Conservation (phyloP, 2,888 invertebrate species). For the Minunthozetes semirufus region DNA sequence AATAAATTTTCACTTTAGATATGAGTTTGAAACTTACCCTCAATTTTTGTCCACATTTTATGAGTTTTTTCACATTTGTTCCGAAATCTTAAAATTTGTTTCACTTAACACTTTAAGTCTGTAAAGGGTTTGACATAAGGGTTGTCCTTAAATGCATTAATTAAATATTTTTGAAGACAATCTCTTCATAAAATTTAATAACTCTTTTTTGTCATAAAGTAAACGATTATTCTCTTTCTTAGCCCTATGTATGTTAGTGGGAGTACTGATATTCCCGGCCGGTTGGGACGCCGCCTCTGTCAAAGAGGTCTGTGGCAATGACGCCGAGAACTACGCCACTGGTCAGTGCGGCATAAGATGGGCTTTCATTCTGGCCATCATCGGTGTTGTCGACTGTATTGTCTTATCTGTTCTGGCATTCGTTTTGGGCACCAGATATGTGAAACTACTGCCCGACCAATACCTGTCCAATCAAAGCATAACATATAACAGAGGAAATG, state of each 20-base stretch:
- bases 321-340: constrained; percentile 62
- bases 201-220: no score
- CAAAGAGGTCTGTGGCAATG: constrained; percentile 72
- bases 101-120: no score
- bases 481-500: no score
- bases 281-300: constrained; percentile 82
- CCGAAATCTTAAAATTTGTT: no score
- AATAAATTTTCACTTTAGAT: no score
- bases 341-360: constrained; percentile 84
- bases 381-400: constrained; percentile 73
- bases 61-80: no score
- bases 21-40: no score
- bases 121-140: no score
- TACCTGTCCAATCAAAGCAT: constrained; percentile 32
- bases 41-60: no score
- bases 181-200: no score
- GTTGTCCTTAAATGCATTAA: no score
- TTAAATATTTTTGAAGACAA: no score
- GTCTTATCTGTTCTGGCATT: constrained; percentile 84
- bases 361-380: constrained; percentile 87
- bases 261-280: constrained; percentile 79
- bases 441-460: constrained; percentile 55
- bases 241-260: constrained; percentile 80
- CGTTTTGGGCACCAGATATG: constrained; percentile 81
- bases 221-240: constrained; percentile 40